Evolutionary conservation across 1,140 invertebrate genomes (phyloP).

Genomic region (Anastrepha ludens): DNA sequence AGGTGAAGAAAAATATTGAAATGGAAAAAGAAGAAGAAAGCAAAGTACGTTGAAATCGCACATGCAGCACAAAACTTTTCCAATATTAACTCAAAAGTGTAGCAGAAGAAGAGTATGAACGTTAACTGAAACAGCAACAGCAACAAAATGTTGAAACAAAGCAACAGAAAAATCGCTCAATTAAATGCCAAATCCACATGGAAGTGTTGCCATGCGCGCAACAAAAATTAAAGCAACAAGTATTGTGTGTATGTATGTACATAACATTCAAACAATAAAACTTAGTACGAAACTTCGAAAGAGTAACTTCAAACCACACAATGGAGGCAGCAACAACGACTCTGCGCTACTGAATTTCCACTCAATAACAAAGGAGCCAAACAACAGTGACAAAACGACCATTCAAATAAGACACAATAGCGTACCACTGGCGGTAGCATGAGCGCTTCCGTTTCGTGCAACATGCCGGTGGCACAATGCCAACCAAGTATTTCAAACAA

Average conservation of each 20-base stretch:
- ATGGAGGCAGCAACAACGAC: neutral
- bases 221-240: neutral
- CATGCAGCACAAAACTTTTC: constrained; percentile 14
- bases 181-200: neutral
- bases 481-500: neutral
- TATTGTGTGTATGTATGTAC: neutral
- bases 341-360: neutral
- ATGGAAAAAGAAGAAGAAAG: neutral
- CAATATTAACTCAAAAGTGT: neutral
- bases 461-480: neutral
- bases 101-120: neutral
- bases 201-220: neutral
- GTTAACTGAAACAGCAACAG: neutral
- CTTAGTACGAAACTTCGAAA: neutral
- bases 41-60: neutral
- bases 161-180: neutral
- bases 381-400: neutral
- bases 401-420: neutral
- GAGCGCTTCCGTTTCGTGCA: neutral
- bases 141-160: neutral
- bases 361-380: neutral
- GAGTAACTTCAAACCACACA: neutral
- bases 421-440: neutral
- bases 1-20: neutral
- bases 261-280: constrained; percentile 5